Evolutionary conservation across 2,888 invertebrate genomes (phyloP), one percentile per base, ranked within the genome.

Genomic region (Pammene fasciana): DNA sequence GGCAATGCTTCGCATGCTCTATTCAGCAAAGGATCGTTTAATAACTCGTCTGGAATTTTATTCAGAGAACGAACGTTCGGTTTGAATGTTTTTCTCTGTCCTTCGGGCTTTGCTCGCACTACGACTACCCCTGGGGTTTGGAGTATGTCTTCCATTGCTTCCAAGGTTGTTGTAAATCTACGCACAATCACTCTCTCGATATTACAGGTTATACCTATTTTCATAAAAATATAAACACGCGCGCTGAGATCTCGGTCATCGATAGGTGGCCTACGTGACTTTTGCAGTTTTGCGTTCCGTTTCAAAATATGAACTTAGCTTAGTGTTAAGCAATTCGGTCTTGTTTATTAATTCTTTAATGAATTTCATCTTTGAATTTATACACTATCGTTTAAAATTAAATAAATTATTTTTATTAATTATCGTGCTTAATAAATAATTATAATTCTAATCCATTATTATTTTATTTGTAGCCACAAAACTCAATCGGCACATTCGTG

Each of bases 11-110:
- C 94, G 71, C 96, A 95, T 0, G 96, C 96, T 81, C 94, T 92
- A 80, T 96, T 95, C 36, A 98, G 84, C 74, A 95, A 81, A 14
- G 95, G 94, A 88, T 98, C 95, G 77, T 97, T 94, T 26, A 96
- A 85, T 60, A 98, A 93, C 76, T 96, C 95, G 73, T 95, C 95
- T 0, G 97, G 97, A 75, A 98, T 96, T 89, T 96, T 97, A 84
- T 95, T 97, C 18, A 96, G 88, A 52, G 93, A 86, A 82, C 95
- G 95, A 52, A 95, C 93, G 65, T 94, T 94, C 0, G 96, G 95
- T 86, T 96, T 96, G 79, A 97, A 97, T 54, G 97, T 94, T 89
- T 96, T 97, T 72, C 97, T 94, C 77, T 94, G 94, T 34, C 91
- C 90, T 79, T 91, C 92, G 13, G 96, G 95, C 86, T 96, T 97